Base-by-base conservation (phyloP, 1,140 invertebrate species). In the Popillia japonica region DNA sequence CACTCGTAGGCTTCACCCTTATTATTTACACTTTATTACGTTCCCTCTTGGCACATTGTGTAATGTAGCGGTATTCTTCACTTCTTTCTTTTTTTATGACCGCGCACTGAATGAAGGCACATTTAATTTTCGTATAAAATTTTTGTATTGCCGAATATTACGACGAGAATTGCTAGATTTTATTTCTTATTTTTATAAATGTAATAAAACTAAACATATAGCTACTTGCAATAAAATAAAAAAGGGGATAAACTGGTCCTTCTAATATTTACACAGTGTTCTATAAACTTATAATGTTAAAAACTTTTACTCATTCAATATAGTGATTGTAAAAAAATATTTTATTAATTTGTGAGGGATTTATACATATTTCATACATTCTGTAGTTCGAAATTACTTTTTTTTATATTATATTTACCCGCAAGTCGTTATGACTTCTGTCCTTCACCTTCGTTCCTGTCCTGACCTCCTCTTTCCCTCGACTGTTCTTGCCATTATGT, bases 1-100 rank as follows among this genome's bases (percentile, higher is more conserved):
- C 61, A 68, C 61, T 68, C 61, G 61, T 68, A 68, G 61, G 61
- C 61, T 68, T 68, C 61, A 23, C 61, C 27, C 61, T 68, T 68
- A 68, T 68, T 68, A 68, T 68, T 68, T 68, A 68, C 61, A 68
- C 61, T 68, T 68, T 68, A 68, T 68, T 68, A 68, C 61, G 61
- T 68, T 68, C 61, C 61, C 61, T 68, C 61, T 68, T 68, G 61
- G 61, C 61, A 68, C 61, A 68, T 68, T 68, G 61, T 68, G 61
- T 68, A 68, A 68, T 68, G 61, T 68, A 11, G 61, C 61, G 61
- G 61, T 68, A 68, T 68, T 68, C 61, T 68, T 68, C 22, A 34
- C 61, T 68, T 68, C 61, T 64, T 64, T 64, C 59, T 68, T 68
- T 68, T 68, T 68, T 68, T 68, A 68, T 27, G 61, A 34, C 22